Base-by-base conservation (phyloP, 2,888 invertebrate genomes). In the Chromoteleia sp. region DNA sequence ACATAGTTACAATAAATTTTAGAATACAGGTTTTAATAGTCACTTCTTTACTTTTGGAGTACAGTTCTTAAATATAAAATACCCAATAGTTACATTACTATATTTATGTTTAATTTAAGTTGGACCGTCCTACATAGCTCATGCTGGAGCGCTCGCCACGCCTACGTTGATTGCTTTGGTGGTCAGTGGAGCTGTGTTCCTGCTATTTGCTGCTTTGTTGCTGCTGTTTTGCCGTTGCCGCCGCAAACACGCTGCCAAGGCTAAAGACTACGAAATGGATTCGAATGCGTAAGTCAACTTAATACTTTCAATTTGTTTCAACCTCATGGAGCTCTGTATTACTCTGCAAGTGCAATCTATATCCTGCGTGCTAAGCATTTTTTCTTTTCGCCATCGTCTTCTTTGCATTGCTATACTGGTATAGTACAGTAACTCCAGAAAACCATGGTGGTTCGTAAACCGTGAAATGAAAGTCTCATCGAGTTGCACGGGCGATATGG, bases 191-290 rank as follows among this genome's bases (percentile, higher is more conserved):
- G 94, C 96, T 73, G 96, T 97, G n/a, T 96, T 96, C 86, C 93
- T 96, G 2, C 92, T 97, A 0, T 96, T 96, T 89, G 94, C 95
- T 41, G 95, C 95, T 10, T 92, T 97, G 4, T 92, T 97, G 75
- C 93, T 97, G 86, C 94, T 97, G 89, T 97, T 97, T 93, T 97
- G 97, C 89, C 95, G 96, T 79, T 96, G 97, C 92, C 96, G 96
- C 87, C 94, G 96, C 79, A 96, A 96, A 91, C 97, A 97, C 92
- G 95, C 96, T 83, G 93, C 93, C 82, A 95, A 95, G 85, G 94
- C 96, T 25, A 98, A 98, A 92, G 97, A 97, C 91, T 97, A 97
- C 91, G 97, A 97, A 93, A 96, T 97, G 96, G 97, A 97, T 89
- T 95, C 96, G 0, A 92, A 92, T 84, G 90, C 92, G 92, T 93